Base-by-base conservation (phyloP, 2,888 invertebrate species). In the Taphrorychus bicolor region DNA sequence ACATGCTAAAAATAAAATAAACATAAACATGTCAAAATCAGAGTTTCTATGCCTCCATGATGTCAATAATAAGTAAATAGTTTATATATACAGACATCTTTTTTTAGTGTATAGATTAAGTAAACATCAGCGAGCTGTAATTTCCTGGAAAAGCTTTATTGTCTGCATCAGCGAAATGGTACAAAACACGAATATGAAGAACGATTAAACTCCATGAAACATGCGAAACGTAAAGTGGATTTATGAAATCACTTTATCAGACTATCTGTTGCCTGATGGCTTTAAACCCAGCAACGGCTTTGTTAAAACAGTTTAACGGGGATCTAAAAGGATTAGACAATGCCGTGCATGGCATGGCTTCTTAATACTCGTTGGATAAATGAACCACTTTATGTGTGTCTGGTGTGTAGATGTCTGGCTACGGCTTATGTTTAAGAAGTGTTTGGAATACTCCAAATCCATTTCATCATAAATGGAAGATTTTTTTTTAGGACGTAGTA, bases 211-310 rank as follows among this genome's bases (percentile, higher is more conserved):
- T 32, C 32, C 24, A 9, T 32, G 32, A 32, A 3, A 11, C 32
- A 32, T 32, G 32, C 11, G 32, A 52, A 52, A 60, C 60, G 42
- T 60, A 52, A 60, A 60, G 42, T n/a, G 52, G 60, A 52, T 60
- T 53, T 23, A 53, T 60, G 53, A 21, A 53, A 60, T 60, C 53
- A 52, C 21, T 60, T 53, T 60, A 52, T 60, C 53, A 60, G 60
- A n/a, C 60, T 60, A 60, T 40, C 60, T 60, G 60, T 60, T 60
- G 60, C 60, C 42, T 23, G 19, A 49, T 17, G 42, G 23, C 58
- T 23, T 21, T 41, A 42, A 53, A 53, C 21, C 32, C 42, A 53
- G 41, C 59, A 59, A 48, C 19, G 45, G 42, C 53, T 53, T 60
- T 60, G 53, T 11, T 3, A 1, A 32, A 32, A 32, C 32, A 32